These are phyloP conservation scores for Camptogramma bilineatum DNA, from an alignment of 2,888 invertebrate genomes.

Conservation along the genomic window DNA sequence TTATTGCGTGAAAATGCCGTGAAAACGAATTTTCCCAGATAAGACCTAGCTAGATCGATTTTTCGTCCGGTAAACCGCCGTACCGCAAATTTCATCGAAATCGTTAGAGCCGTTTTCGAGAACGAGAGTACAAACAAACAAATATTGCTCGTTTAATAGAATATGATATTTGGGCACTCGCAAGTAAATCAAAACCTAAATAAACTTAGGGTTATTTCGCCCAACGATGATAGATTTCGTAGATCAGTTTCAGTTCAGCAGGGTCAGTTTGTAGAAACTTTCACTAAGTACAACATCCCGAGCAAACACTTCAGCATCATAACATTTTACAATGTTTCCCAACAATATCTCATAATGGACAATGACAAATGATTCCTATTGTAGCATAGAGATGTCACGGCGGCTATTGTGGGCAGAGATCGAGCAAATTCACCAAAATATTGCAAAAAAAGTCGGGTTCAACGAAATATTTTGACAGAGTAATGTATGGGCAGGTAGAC, in stretches of 20 bases:
- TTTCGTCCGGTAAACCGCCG: too few relatives aligned
- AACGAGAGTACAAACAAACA: too few relatives aligned
- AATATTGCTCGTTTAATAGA: too few relatives aligned
- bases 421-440: constrained; percentile 78
- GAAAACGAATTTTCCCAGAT: too few relatives aligned
- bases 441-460: constrained; percentile 56
- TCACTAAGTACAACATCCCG: background rate
- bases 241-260: too few relatives aligned
- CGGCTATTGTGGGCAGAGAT: constrained; percentile 68
- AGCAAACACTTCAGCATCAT: constrained; percentile 39
- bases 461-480: constrained; percentile 84
- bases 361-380: constrained; percentile 83
- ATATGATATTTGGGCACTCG: too few relatives aligned
- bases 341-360: constrained; percentile 82
- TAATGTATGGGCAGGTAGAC: constrained; percentile 78
- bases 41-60: too few relatives aligned
- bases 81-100: too few relatives aligned
- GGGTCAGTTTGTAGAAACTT: background rate
- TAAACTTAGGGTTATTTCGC: too few relatives aligned
- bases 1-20: too few relatives aligned
- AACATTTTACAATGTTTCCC: constrained; percentile 69
- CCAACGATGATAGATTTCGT: background rate
- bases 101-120: too few relatives aligned
- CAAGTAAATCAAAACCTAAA: too few relatives aligned
- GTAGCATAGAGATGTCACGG: constrained; percentile 80